Conservation (phyloP, 2,797 vertebrate species). For the Paratrypauchen microcephalus region DNA sequence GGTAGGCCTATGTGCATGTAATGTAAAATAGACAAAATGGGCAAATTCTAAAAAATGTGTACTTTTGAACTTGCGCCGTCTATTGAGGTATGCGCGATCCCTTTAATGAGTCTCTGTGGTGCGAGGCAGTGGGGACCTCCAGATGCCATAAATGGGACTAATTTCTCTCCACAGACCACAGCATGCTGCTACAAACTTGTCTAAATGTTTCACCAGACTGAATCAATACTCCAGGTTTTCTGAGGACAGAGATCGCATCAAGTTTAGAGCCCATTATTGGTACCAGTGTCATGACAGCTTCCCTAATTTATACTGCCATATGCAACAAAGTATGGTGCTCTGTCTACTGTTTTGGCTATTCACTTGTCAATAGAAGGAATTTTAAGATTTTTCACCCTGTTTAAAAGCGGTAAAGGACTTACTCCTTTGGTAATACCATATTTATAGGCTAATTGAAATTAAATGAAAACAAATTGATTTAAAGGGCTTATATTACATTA, state of each 20-base stretch:
- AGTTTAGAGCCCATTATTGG: not conserved
- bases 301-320: not conserved
- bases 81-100: slow-evolving; percentile 9
- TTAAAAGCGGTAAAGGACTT: not conserved
- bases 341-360: not conserved
- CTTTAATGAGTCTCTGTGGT: slow-evolving; percentile 36
- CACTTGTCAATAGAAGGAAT: not conserved
- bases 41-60: not conserved
- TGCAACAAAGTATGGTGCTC: not conserved
- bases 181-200: slow-evolving; percentile 8
- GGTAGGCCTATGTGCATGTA: not conserved
- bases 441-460: not conserved
- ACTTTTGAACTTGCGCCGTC: not conserved
- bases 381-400: not conserved
- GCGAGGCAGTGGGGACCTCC: slow-evolving; percentile 22
- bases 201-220: slow-evolving; percentile 23
- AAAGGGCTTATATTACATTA: too few species aligned
- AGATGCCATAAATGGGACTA: slow-evolving; percentile 34
- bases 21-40: not conserved
- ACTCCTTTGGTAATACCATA: not conserved
- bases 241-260: not conserved
- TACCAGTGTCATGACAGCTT: not conserved
- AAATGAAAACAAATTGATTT: too few species aligned
- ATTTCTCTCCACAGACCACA: slow-evolving; percentile 35
- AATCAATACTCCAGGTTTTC: not conserved